Conservation (phyloP, 2,797 vertebrate species). For the Platalea minor region DNA sequence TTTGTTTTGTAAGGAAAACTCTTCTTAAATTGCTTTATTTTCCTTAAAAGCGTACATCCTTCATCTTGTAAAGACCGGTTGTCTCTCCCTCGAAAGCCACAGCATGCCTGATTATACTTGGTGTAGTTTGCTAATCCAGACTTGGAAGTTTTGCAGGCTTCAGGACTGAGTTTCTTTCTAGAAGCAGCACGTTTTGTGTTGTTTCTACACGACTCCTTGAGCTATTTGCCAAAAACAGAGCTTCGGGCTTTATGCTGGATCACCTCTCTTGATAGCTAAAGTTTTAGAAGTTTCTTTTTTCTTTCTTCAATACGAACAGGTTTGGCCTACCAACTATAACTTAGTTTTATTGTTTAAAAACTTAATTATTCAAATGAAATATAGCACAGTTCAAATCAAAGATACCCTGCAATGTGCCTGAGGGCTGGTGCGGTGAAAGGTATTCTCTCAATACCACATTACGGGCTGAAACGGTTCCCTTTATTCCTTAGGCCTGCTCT, state of each 20-base stretch:
- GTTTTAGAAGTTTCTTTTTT: neutral
- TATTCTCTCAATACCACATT: no score
- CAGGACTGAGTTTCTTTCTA: neutral
- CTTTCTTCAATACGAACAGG: neutral
- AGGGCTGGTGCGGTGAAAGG: neutral
- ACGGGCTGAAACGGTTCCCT: rapidly evolving
- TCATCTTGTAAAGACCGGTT: neutral
- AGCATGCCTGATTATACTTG: neutral
- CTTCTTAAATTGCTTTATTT: neutral
- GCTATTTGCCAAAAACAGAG: neutral
- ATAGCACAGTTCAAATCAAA: neutral
- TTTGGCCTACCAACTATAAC: neutral
- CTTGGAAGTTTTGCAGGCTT: neutral
- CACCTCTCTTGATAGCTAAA: neutral
- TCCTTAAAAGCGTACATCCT: neutral
- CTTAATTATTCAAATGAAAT: neutral
- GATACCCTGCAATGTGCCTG: neutral
- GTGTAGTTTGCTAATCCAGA: neutral
- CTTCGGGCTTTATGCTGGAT: neutral
- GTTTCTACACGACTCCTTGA: neutral
- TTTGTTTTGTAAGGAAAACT: neutral
- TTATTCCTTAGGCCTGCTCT: neutral
- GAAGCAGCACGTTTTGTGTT: neutral
- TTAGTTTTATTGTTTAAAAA: neutral
- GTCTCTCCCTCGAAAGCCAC: neutral